phyloP scores from a whole-genome alignment of 2,113 vertebrate species.

The Climacteris rufus region DNA sequence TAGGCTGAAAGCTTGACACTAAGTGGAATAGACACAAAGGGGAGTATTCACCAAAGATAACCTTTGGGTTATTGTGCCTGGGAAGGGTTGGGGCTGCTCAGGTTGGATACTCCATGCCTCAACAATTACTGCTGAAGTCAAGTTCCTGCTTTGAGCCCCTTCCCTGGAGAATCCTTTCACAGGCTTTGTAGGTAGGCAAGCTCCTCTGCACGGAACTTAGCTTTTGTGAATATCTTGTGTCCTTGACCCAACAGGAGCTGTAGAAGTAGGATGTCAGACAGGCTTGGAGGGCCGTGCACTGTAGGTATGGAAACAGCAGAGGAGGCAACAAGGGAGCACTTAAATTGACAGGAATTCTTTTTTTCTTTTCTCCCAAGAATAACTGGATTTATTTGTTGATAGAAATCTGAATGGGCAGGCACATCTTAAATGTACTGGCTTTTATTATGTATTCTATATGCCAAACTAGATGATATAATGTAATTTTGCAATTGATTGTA shows the following conservation, averaged over 20 bases:
- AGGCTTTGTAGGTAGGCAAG: background rate
- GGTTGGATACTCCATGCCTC: background rate
- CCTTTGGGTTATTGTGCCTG: background rate
- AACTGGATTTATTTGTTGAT: background rate
- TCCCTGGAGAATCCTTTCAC: background rate
- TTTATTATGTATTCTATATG: background rate
- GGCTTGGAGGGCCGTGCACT: background rate
- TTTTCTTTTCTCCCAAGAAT: background rate
- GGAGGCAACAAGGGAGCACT: background rate
- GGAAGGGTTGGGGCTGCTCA: background rate
- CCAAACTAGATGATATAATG: background rate
- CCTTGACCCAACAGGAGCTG: background rate
- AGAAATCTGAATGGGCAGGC: background rate
- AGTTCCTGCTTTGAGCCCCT: background rate
- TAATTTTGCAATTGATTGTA: background rate
- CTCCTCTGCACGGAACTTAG: background rate
- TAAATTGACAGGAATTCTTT: background rate
- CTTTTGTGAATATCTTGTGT: background rate
- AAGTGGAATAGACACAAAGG: background rate
- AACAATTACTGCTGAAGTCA: background rate
- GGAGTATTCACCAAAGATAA: background rate
- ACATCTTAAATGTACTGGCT: background rate
- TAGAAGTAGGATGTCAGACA: fast-evolving
- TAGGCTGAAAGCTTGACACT: background rate
- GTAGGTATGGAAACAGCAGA: background rate